These are phyloP conservation scores for Acrobasis repandana DNA, from an alignment of 2,888 invertebrate species.

Conservation along the genomic window DNA sequence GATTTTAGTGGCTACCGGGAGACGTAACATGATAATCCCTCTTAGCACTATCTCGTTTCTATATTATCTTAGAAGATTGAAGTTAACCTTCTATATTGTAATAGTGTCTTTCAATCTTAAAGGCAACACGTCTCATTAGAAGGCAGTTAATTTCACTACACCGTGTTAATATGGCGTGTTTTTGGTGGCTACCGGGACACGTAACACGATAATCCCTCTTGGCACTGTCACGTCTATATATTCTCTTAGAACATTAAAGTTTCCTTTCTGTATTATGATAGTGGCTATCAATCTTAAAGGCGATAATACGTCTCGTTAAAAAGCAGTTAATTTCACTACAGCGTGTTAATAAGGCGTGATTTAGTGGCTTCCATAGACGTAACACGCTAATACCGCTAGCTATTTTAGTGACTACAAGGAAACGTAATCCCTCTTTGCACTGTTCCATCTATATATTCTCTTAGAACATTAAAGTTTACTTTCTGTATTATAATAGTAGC, in stretches of 20 bases:
- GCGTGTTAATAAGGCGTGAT: constrained; percentile 5
- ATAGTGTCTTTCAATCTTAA: too few relatives aligned
- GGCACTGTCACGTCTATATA: not conserved
- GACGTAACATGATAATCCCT: constrained; percentile 11
- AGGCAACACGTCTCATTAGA: not conserved
- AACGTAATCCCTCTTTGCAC: too few relatives aligned
- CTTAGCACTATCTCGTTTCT: not conserved
- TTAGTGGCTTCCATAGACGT: not conserved
- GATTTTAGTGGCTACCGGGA: constrained; percentile 4
- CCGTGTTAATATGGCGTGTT: constrained; percentile 11
- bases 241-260: constrained; percentile 1
- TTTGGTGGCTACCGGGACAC: not conserved
- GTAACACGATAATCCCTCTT: constrained; percentile 8
- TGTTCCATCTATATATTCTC: too few relatives aligned
- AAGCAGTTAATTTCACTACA: too few relatives aligned
- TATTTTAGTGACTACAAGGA: too few relatives aligned
- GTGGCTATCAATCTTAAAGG: not conserved
- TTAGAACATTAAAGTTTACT: not conserved
- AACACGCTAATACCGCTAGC: not conserved
- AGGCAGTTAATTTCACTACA: not conserved
- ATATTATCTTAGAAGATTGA: not conserved
- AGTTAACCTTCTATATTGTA: too few relatives aligned
- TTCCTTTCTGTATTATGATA: too few relatives aligned
- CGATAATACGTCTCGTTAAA: too few relatives aligned
- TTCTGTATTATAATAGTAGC: not conserved